phyloP scores from a whole-genome alignment of 2,113 vertebrate species.

The Anolis carolinensis region DNA sequence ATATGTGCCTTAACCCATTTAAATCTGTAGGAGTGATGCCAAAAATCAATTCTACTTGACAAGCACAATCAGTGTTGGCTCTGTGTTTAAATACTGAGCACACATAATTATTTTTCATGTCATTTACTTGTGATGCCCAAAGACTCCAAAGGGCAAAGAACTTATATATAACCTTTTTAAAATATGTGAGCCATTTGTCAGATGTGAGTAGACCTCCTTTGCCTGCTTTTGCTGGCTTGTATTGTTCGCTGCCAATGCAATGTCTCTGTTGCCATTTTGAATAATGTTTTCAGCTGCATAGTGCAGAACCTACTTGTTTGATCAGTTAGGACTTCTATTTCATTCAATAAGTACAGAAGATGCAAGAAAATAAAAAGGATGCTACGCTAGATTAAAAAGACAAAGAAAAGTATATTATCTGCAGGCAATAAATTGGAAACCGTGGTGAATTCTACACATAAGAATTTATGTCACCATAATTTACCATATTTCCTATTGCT shows the following conservation, averaged over 20 bases:
- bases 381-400: too few species aligned
- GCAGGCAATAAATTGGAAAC: too few species aligned
- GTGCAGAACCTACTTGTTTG: too few species aligned
- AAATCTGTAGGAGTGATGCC: neutral
- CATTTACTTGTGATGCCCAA: constrained; percentile 20
- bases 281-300: too few species aligned
- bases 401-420: too few species aligned
- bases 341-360: too few species aligned
- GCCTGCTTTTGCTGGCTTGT: neutral
- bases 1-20: constrained; percentile 1
- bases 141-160: constrained; percentile 6
- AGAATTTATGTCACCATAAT: too few species aligned
- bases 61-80: neutral
- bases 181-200: neutral
- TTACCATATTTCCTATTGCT: too few species aligned
- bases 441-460: too few species aligned
- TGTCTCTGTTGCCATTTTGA: neutral
- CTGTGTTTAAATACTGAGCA: neutral
- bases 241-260: neutral
- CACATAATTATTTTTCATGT: constrained; percentile 7
- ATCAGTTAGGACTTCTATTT: neutral
- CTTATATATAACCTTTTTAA: constrained; percentile 6
- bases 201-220: neutral
- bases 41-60: constrained; percentile 17
- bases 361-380: too few species aligned